phyloP scores from a whole-genome alignment of 2,797 vertebrate species.

The Erethizon dorsatum region DNA sequence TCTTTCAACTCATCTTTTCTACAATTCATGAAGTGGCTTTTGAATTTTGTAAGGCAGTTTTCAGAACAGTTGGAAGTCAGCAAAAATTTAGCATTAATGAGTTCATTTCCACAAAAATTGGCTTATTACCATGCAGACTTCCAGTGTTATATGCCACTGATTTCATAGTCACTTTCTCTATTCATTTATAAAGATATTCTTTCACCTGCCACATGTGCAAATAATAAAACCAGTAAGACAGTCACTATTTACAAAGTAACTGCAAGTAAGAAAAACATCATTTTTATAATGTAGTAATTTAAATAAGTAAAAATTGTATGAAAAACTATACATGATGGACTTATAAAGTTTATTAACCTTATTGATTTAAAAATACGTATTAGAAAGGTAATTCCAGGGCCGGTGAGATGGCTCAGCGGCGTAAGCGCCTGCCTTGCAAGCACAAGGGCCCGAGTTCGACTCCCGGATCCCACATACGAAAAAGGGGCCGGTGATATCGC shows the following conservation, averaged over 20 bases:
- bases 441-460: too few species aligned
- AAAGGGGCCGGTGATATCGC: too few species aligned
- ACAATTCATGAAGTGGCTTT: slow-evolving; percentile 85
- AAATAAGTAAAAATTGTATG: slow-evolving; percentile 30
- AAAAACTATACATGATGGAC: background rate
- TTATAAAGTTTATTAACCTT: background rate
- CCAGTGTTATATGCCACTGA: slow-evolving; percentile 79
- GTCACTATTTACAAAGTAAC: slow-evolving; percentile 21
- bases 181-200: slow-evolving; percentile 83
- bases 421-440: too few species aligned
- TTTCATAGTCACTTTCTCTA: slow-evolving; percentile 82
- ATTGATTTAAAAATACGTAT: slow-evolving; percentile 20
- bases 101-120: slow-evolving; percentile 90
- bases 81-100: slow-evolving; percentile 90
- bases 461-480: too few species aligned
- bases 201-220: slow-evolving; percentile 84
- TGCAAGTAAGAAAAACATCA: slow-evolving; percentile 35
- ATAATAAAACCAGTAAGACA: slow-evolving; percentile 67
- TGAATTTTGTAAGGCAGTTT: slow-evolving; percentile 87
- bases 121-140: slow-evolving; percentile 88
- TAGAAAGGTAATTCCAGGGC: background rate
- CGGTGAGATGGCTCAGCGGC: too few species aligned
- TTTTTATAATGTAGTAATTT: slow-evolving; percentile 35
- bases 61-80: slow-evolving; percentile 88
- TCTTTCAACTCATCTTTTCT: slow-evolving; percentile 66